Conservation (phyloP, 2,797 vertebrate genomes). For the Babyrousa celebensis region DNA sequence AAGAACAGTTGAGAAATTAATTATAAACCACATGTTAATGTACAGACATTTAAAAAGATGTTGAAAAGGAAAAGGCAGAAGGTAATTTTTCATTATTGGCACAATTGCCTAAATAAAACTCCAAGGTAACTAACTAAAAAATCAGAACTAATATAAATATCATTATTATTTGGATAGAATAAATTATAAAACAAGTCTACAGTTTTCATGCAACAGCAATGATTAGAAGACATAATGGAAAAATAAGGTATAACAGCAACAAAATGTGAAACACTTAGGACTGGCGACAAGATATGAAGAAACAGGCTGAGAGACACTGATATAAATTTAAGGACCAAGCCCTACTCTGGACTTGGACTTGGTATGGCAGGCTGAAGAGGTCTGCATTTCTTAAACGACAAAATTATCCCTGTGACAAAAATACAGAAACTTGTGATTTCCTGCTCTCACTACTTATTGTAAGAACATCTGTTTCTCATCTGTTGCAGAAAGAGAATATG, state of each 20-base stretch:
- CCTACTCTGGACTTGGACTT: neutral
- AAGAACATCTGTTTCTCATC: conserved; percentile 93
- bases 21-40: neutral
- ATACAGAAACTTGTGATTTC: conserved; percentile 87
- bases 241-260: neutral
- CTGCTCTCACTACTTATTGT: conserved; percentile 92
- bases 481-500: conserved; percentile 94
- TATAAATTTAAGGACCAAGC: neutral
- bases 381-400: conserved; percentile 92
- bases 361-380: conserved; percentile 92
- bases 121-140: conserved; percentile 21
- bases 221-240: neutral
- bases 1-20: conserved; percentile 24
- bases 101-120: neutral
- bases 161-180: neutral
- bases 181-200: neutral
- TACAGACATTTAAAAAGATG: neutral
- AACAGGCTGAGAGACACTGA: neutral
- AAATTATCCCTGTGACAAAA: conserved; percentile 90
- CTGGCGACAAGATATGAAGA: neutral
- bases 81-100: neutral
- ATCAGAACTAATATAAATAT: conserved; percentile 17
- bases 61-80: neutral
- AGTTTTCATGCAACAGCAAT: neutral
- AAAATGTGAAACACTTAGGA: neutral